Percentiles rank a stretch among this genome's conserved stretches.
Conservation (phyloP, 2,113 vertebrate genomes). For the Aspiorhynchus laticeps region DNA sequence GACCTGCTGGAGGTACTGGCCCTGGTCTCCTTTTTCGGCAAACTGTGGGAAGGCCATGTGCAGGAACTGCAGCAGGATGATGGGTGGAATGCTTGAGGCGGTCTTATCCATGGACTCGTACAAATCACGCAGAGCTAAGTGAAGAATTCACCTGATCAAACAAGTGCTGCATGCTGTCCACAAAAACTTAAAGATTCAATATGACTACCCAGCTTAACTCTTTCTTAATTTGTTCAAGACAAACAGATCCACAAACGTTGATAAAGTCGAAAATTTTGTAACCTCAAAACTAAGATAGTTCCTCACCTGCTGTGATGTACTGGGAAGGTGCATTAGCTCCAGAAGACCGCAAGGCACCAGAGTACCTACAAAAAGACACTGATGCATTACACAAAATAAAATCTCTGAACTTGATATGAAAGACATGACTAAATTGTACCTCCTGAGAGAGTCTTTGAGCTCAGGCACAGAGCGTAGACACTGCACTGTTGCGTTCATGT, state of each 20-base stretch:
- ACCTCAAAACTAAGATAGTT: background rate
- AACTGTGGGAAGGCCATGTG: slow-evolving; percentile 99
- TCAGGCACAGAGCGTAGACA: slow-evolving; percentile 98
- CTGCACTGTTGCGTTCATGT: slow-evolving; percentile 99
- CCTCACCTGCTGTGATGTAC: slow-evolving; percentile 96
- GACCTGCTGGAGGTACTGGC: slow-evolving; percentile 99
- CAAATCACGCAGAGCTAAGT: slow-evolving; percentile 92
- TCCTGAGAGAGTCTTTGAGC: slow-evolving; percentile 91
- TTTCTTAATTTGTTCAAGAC: background rate
- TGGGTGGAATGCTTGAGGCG: slow-evolving; percentile 96
- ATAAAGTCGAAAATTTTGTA: background rate
- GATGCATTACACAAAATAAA: background rate
- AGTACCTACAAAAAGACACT: slow-evolving; percentile 75
- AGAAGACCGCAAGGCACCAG: slow-evolving; percentile 93
- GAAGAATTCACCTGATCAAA: background rate
- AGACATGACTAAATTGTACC: slow-evolving; percentile 68
- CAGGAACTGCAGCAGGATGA: slow-evolving; percentile 97
- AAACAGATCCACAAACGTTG: background rate
- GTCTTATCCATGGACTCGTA: slow-evolving; percentile 99
- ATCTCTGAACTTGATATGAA: background rate
- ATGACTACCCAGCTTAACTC: background rate
- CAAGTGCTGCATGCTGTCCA: background rate
- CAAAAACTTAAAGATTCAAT: background rate
- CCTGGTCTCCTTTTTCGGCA: slow-evolving; percentile 97
- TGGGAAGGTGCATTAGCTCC: slow-evolving; percentile 95